Conservation (phyloP, 2,888 invertebrate species). For the Eilema griseolum region DNA sequence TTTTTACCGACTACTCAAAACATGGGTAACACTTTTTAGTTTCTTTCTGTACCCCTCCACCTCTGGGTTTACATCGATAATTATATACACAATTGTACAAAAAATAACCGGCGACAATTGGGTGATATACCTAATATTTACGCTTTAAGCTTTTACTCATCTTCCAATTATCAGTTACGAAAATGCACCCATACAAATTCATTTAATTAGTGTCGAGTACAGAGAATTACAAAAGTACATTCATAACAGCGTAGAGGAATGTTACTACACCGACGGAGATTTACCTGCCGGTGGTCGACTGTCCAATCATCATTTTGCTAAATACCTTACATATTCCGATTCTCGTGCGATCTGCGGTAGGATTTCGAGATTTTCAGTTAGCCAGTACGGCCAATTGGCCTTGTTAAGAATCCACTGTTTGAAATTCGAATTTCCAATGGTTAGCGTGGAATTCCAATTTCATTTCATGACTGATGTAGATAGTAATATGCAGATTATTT, state of each 20-base stretch:
- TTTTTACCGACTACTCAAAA: neutral
- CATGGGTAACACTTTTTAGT: neutral
- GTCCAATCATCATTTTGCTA: constrained; percentile 67
- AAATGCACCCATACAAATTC: neutral
- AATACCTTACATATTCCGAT: constrained; percentile 83
- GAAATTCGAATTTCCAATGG: constrained; percentile 73
- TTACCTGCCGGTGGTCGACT: constrained; percentile 25
- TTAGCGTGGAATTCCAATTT: constrained; percentile 64
- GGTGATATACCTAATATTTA: neutral
- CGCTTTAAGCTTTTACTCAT: neutral
- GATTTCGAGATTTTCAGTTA: constrained; percentile 83
- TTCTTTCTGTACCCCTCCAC: neutral
- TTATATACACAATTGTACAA: neutral
- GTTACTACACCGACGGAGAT: constrained; percentile 36
- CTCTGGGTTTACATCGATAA: neutral
- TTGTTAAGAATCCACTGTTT: constrained; percentile 79
- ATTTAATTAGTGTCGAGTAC: constrained; percentile 1
- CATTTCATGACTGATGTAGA: constrained; percentile 20
- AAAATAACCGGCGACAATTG: neutral
- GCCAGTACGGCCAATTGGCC: constrained; percentile 66
- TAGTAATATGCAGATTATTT: neutral
- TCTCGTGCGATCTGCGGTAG: constrained; percentile 78
- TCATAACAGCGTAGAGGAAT: constrained; percentile 54
- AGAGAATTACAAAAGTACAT: constrained; percentile 41
- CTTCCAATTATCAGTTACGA: neutral